Conservation (phyloP, 2,797 vertebrate genomes). For the Anguilla obscura region DNA sequence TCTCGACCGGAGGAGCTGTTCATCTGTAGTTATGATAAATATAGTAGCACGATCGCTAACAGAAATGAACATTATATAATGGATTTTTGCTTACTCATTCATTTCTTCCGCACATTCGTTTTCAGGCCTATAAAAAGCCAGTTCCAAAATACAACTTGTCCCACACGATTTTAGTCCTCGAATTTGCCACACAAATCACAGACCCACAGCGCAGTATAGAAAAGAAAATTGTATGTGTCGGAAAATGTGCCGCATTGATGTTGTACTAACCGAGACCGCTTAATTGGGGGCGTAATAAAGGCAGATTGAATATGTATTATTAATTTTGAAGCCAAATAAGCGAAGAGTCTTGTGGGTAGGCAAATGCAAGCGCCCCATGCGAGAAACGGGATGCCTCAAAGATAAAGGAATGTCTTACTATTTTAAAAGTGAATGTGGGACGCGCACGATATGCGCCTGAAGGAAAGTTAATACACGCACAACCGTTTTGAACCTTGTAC, state of each 20-base stretch:
- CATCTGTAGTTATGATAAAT: not conserved
- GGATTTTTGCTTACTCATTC: constrained; percentile 14
- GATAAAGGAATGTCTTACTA: constrained; percentile 26
- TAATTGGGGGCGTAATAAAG: not conserved
- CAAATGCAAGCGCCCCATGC: not conserved
- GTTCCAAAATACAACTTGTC: not conserved
- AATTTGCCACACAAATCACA: not conserved
- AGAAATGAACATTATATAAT: not conserved
- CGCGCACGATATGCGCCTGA: not conserved
- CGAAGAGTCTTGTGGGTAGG: not conserved
- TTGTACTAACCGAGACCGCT: not conserved
- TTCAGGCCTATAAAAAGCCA: not conserved
- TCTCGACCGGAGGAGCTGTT: not conserved
- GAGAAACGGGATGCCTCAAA: not conserved
- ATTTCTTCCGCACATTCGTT: not conserved
- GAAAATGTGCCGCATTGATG: not conserved
- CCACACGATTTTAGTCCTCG: not conserved
- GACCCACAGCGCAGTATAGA: not conserved
- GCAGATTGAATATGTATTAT: not conserved
- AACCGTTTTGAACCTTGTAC: not conserved
- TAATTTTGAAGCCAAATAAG: not conserved
- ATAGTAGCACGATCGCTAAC: not conserved
- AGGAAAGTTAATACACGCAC: not conserved
- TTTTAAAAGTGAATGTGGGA: constrained; percentile 8
- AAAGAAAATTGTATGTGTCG: not conserved